These are phyloP conservation scores for Cynocephalus volans DNA, from an alignment of 2,113 vertebrate species.

Conservation along the genomic window DNA sequence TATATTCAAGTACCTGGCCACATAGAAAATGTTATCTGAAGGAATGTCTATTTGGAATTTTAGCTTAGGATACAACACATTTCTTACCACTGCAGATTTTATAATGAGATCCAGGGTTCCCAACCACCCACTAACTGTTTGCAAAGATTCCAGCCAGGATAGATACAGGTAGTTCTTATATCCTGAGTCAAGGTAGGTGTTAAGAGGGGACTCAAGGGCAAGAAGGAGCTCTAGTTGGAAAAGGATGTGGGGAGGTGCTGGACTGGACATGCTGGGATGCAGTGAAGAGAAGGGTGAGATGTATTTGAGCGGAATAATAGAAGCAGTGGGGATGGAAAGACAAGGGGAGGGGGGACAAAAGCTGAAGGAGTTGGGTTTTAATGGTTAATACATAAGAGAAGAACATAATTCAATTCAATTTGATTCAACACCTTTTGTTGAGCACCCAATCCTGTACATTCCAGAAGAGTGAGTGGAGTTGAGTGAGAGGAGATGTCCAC, in stretches of 20 bases:
- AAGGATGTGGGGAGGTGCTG: neutral
- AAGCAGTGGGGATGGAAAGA: neutral
- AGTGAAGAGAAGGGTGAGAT: neutral
- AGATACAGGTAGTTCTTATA: neutral
- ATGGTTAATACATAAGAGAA: neutral
- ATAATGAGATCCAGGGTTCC: neutral
- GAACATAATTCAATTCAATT: neutral
- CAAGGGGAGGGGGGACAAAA: fast-evolving
- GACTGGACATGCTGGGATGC: neutral
- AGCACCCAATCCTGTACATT: neutral
- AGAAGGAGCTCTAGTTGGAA: neutral
- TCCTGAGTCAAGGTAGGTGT: neutral
- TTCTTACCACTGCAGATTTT: neutral
- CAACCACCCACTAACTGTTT: neutral
- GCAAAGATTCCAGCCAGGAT: neutral
- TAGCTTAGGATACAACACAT: neutral
- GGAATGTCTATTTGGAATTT: neutral
- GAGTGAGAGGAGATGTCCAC: neutral
- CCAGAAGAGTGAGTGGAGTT: neutral
- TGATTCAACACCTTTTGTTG: neutral
- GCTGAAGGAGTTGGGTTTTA: neutral
- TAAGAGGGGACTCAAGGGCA: neutral
- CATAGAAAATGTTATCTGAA: neutral
- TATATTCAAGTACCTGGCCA: neutral
- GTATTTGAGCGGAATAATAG: neutral